These are phyloP conservation scores for Drosophila ambigua DNA, from an alignment of 1,140 invertebrate genomes.

Conservation along the genomic window DNA sequence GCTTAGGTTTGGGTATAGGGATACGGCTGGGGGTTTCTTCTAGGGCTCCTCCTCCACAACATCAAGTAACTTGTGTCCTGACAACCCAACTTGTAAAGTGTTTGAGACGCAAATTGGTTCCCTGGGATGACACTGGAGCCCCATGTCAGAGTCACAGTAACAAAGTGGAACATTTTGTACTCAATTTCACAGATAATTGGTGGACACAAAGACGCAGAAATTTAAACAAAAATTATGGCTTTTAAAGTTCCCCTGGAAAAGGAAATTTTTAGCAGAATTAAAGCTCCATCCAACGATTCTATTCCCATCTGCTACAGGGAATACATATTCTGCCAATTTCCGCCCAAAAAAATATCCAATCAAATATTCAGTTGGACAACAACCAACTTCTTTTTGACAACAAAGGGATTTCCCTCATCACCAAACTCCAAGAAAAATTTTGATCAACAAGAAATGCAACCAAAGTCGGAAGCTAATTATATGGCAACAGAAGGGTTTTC, in stretches of 20 bases:
- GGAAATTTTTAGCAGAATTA: not conserved
- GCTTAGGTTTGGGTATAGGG: not conserved
- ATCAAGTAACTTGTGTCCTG: slow-evolving; percentile 4
- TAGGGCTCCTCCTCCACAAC: slow-evolving; percentile 9
- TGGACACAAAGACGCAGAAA: slow-evolving; percentile 9
- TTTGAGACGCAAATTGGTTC: slow-evolving; percentile 54
- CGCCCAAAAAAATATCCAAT: not conserved
- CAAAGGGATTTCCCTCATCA: slow-evolving; percentile 32
- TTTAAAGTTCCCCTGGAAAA: too few species aligned
- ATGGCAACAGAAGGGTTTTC: not conserved
- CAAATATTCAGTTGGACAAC: slow-evolving; percentile 25
- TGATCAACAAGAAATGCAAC: slow-evolving; percentile 39
- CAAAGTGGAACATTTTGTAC: slow-evolving; percentile 43
- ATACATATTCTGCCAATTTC: not conserved
- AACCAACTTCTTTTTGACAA: slow-evolving; percentile 20
- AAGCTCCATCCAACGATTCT: not conserved
- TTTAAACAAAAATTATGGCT: too few species aligned
- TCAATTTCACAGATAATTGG: slow-evolving; percentile 54
- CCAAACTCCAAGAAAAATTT: slow-evolving; percentile 21
- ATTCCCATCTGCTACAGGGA: not conserved
- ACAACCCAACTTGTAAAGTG: slow-evolving; percentile 45
- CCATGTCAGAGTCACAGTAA: too few species aligned
- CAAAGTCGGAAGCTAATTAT: slow-evolving; percentile 49
- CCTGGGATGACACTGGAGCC: slow-evolving; percentile 27
- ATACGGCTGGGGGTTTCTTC: slow-evolving; percentile 10